Evolutionary conservation across 2,113 vertebrate species (phyloP).

Genomic region (Oncorhynchus nerka): DNA sequence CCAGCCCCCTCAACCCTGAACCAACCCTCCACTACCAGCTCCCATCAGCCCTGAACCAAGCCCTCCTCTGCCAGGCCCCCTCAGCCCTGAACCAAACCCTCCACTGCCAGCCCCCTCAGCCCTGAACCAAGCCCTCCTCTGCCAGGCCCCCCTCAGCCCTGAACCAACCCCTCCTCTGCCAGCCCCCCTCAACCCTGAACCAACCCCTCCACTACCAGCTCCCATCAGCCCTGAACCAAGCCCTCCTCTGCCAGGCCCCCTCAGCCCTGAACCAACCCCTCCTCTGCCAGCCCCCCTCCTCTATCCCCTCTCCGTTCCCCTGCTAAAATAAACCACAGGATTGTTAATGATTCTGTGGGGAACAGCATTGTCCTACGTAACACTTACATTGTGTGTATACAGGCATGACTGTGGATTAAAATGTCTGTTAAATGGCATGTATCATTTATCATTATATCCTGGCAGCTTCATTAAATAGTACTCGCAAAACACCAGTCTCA

Average conservation of each 20-base stretch:
- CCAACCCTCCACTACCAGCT: not conserved
- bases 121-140: too few relatives aligned
- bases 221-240: not conserved
- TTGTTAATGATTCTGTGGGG: slow-evolving; percentile 33
- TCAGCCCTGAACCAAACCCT: not conserved
- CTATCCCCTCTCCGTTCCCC: not conserved
- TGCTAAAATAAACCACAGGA: slow-evolving; percentile 33
- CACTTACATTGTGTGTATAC: slow-evolving; percentile 4
- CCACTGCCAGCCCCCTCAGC: not conserved
- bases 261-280: not conserved
- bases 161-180: too few relatives aligned
- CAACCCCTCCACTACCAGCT: fast-evolving
- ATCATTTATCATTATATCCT: too few relatives aligned
- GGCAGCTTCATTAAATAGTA: too few relatives aligned
- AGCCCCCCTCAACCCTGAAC: not conserved
- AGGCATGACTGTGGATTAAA: too few relatives aligned
- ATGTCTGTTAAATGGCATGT: too few relatives aligned
- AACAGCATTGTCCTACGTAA: slow-evolving; percentile 29
- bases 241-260: not conserved
- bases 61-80: too few relatives aligned
- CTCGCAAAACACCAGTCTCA: too few relatives aligned
- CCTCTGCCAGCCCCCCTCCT: not conserved
- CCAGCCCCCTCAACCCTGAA: not conserved
- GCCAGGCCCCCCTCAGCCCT: not conserved
- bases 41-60: not conserved